phyloP scores from a whole-genome alignment of 2,113 vertebrate genomes.

The Odontophorus gujanensis region DNA sequence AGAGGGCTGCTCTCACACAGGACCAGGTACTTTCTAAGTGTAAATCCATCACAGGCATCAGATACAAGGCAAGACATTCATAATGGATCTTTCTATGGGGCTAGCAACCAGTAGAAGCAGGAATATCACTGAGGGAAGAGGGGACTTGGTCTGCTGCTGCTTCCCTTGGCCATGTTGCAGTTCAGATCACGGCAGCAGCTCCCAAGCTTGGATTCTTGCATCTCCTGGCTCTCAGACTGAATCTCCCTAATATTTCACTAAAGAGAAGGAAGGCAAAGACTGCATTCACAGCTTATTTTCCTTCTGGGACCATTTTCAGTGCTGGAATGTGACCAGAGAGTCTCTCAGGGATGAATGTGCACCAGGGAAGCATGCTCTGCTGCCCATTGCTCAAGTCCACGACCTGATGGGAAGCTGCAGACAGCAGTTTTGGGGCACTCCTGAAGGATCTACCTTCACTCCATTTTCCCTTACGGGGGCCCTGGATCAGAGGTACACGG shows the following conservation, averaged over 20 bases:
- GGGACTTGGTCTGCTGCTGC: background rate
- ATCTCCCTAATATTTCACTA: background rate
- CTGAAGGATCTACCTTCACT: background rate
- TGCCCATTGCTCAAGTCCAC: background rate
- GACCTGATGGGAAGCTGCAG: background rate
- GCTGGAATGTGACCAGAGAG: fast-evolving
- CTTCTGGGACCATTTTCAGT: background rate
- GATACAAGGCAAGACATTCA: background rate
- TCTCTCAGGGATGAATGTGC: background rate
- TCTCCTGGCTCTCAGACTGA: background rate
- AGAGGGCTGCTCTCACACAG: background rate
- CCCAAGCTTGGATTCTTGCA: background rate
- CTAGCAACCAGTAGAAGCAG: background rate
- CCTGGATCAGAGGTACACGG: background rate
- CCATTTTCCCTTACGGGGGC: background rate
- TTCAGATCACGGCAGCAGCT: background rate
- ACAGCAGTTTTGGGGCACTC: background rate
- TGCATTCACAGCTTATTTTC: background rate
- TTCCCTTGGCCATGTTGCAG: background rate
- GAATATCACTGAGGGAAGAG: background rate
- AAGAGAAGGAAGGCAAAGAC: background rate
- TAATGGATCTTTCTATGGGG: background rate
- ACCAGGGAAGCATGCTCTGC: background rate
- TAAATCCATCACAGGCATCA: background rate
- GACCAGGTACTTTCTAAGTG: background rate